Evolutionary conservation across 2,113 vertebrate species (phyloP).

Genomic region (Pteruthius melanotis): DNA sequence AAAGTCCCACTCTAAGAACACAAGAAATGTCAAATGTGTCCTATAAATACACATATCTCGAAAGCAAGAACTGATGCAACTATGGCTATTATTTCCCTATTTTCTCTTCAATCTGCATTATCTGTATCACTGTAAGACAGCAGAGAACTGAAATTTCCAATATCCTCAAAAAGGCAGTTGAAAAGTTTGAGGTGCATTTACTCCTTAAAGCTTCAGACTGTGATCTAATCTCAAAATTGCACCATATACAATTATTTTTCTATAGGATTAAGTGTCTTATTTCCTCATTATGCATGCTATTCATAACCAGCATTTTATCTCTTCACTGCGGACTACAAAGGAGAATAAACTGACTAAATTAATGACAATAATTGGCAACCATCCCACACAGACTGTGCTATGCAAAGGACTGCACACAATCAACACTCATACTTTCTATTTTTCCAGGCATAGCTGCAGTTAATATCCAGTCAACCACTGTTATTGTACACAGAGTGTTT

Average conservation of each 20-base stretch:
- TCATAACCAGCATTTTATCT: not conserved
- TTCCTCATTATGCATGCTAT: not conserved
- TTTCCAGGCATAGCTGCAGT: conserved; percentile 54
- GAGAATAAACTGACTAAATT: not conserved
- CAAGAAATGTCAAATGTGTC: conserved; percentile 16
- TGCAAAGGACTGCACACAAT: not conserved
- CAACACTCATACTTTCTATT: conserved; percentile 40
- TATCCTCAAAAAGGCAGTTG: not conserved
- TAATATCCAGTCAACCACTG: conserved; percentile 64
- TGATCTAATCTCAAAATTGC: not conserved
- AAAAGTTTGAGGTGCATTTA: not conserved
- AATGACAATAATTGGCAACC: not conserved
- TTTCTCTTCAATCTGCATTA: not conserved
- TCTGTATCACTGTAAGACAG: not conserved
- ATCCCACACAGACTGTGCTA: not conserved
- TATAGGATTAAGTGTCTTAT: not conserved
- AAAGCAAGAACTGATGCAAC: not conserved
- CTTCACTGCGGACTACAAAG: not conserved
- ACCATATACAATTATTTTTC: not conserved
- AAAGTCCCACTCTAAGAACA: conserved; percentile 27
- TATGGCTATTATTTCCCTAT: not conserved
- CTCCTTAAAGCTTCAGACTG: not conserved
- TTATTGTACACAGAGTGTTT: not conserved
- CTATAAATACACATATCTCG: not conserved
- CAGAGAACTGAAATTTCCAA: not conserved